These are phyloP conservation scores for Hypothenemus hampei DNA, from an alignment of 1,140 invertebrate species.

Conservation along the genomic window DNA sequence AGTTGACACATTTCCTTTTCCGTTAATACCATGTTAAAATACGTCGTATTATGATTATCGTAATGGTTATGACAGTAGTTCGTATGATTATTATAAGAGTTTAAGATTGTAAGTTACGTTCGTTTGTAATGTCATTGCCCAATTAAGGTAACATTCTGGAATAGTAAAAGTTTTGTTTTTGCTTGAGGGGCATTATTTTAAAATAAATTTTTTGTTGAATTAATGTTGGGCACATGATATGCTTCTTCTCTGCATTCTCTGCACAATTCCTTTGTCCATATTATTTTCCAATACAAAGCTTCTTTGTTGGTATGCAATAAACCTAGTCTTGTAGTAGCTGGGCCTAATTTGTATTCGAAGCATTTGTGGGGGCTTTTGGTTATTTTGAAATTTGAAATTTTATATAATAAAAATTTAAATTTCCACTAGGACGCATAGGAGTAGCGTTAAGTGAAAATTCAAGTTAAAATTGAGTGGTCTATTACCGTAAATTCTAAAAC, in stretches of 20 bases:
- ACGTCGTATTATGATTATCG: conserved; percentile 15
- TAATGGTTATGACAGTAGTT: conserved; percentile 12
- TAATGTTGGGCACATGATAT: not conserved
- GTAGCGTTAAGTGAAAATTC: not conserved
- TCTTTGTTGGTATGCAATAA: not conserved
- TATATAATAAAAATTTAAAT: not conserved
- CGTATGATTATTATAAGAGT: conserved; percentile 1
- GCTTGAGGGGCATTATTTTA: not conserved
- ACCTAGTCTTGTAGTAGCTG: not conserved
- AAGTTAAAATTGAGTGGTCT: not conserved
- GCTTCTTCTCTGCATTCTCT: not conserved
- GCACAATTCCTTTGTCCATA: not conserved
- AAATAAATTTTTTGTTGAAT: not conserved
- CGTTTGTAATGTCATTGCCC: not conserved
- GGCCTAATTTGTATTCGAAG: conserved; percentile 2
- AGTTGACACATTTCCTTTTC: conserved; percentile 25
- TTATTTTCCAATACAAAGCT: not conserved
- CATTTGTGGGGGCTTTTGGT: not conserved
- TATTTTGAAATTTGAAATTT: not conserved
- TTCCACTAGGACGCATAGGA: not conserved
- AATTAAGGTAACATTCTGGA: not conserved
- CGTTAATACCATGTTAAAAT: conserved; percentile 20
- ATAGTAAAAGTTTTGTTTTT: not conserved
- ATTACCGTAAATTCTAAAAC: no score
- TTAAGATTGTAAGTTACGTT: not conserved